Percentiles rank a stretch among this genome's conserved stretches.
These are phyloP conservation scores for Thecophora atra DNA, from an alignment of 2,888 invertebrate species.

Conservation along the genomic window DNA sequence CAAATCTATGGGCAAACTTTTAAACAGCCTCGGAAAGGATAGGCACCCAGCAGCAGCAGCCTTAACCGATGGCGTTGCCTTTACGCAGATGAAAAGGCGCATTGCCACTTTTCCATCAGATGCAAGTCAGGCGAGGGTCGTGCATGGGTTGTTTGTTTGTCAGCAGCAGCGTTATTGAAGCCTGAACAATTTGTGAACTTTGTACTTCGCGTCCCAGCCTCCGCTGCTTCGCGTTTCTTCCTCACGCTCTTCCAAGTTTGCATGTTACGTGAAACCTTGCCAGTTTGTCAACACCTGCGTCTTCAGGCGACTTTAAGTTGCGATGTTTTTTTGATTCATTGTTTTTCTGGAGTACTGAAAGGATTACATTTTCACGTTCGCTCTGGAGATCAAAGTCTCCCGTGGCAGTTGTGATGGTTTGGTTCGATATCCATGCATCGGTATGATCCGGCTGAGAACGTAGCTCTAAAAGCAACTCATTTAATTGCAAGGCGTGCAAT, in stretches of 20 bases:
- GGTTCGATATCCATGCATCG: too few relatives aligned
- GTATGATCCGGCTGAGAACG: too few relatives aligned
- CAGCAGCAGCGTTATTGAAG: not conserved
- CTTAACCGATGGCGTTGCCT: not conserved
- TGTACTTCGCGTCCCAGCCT: not conserved
- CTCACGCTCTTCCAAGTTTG: not conserved
- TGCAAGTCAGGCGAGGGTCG: not conserved
- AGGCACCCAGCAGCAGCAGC: not conserved
- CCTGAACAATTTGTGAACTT: not conserved
- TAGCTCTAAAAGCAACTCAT: too few relatives aligned
- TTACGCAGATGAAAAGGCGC: not conserved
- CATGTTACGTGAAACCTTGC: conserved; percentile 5
- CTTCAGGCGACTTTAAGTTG: not conserved
- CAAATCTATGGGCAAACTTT: conserved; percentile 30
- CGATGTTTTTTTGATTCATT: not conserved
- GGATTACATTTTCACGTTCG: not conserved
- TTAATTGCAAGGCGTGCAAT: too few relatives aligned
- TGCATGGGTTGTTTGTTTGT: not conserved
- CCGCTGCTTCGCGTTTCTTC: not conserved
- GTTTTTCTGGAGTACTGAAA: not conserved
- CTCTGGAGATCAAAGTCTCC: not conserved
- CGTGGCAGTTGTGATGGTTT: not conserved
- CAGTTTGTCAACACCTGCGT: conserved; percentile 19
- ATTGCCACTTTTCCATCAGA: not conserved
- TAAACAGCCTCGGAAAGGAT: not conserved